Evolutionary conservation across 2,888 invertebrate species (phyloP).

Genomic region (Tethea ocularis): DNA sequence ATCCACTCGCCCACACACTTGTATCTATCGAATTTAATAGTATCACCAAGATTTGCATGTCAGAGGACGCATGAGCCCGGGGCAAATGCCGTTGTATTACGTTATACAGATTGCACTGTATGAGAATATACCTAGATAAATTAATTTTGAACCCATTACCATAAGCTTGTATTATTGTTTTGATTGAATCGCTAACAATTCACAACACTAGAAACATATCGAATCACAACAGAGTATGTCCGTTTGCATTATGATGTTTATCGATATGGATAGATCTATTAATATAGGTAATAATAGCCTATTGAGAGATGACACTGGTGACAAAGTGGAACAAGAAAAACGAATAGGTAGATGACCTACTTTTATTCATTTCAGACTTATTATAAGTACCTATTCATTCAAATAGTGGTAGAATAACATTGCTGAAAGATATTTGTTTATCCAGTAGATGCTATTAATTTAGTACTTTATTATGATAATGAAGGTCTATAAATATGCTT

Average conservation of each 20-base stretch:
- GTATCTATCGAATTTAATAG: constrained; percentile 76
- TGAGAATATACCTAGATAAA: constrained; percentile 58
- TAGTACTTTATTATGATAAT: too few relatives aligned
- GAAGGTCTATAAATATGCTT: too few relatives aligned
- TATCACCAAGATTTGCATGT: constrained; percentile 82
- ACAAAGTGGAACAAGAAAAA: constrained; percentile 6
- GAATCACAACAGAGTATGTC: not conserved
- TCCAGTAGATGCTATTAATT: too few relatives aligned
- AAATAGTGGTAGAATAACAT: not conserved
- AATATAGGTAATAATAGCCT: constrained; percentile 3
- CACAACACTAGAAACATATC: not conserved
- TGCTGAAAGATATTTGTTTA: not conserved
- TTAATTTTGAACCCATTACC: constrained; percentile 48
- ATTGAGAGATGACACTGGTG: constrained; percentile 2
- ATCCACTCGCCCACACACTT: constrained; percentile 60
- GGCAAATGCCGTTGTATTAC: constrained; percentile 59
- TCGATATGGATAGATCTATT: not conserved
- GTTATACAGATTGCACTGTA: constrained; percentile 58
- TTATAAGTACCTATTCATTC: not conserved
- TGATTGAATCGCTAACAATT: not conserved
- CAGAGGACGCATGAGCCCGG: constrained; percentile 66
- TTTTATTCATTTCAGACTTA: constrained; percentile 1
- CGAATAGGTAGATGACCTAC: constrained; percentile 7
- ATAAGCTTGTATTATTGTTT: constrained; percentile 34
- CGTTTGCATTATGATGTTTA: not conserved